These are phyloP conservation scores for Amazona vittata DNA, from an alignment of 2,113 vertebrate species.

Conservation along the genomic window DNA sequence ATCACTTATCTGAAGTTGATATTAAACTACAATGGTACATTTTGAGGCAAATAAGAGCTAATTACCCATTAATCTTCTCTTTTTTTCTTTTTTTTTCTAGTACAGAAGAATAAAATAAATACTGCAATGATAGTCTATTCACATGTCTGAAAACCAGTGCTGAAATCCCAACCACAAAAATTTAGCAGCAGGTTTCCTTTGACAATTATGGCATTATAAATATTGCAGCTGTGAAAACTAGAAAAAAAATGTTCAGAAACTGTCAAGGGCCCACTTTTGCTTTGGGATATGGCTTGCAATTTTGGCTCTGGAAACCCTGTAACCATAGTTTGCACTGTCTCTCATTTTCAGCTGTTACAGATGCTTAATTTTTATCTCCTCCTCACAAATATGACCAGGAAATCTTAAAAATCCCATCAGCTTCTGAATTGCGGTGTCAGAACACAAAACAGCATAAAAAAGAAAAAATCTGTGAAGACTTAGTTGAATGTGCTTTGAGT, in stretches of 20 bases:
- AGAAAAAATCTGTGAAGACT: background rate
- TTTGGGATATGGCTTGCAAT: background rate
- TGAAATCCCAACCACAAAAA: background rate
- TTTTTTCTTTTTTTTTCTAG: background rate
- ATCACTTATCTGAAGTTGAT: background rate
- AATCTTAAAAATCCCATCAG: background rate
- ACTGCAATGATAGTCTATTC: background rate
- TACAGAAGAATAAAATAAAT: background rate
- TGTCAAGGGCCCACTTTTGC: background rate
- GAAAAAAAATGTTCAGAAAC: background rate
- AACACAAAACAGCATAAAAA: background rate
- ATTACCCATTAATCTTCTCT: background rate
- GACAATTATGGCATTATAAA: background rate
- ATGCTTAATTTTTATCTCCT: background rate
- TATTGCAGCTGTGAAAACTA: background rate
- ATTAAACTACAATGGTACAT: background rate
- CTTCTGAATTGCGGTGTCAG: background rate
- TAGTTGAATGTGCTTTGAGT: background rate
- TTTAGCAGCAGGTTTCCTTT: background rate
- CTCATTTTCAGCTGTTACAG: background rate
- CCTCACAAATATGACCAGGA: background rate
- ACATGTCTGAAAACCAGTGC: background rate
- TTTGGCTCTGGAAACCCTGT: background rate
- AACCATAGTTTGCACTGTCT: background rate
- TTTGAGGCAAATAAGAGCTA: background rate